A percentile compares a stretch with the other conserved stretches of the same genome.
These are phyloP conservation scores for Latrodectus geometricus DNA, from an alignment of 1,140 invertebrate species.

Conservation along the genomic window DNA sequence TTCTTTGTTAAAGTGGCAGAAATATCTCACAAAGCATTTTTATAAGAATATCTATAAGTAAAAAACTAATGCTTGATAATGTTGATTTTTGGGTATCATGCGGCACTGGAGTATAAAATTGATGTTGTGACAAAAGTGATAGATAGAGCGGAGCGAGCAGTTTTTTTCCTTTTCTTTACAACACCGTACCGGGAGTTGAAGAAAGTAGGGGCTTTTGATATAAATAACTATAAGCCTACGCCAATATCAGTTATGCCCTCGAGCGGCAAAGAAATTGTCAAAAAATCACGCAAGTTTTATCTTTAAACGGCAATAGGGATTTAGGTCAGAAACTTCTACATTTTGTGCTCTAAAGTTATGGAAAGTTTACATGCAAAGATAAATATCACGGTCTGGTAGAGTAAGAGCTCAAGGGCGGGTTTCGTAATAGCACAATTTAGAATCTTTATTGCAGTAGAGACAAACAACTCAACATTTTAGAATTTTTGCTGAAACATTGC, in stretches of 20 bases:
- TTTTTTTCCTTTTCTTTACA: constrained; percentile 22
- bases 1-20: neutral
- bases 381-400: constrained; percentile 21
- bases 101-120: constrained; percentile 50
- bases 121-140: constrained; percentile 61
- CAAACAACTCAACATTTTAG: neutral
- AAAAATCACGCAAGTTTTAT: constrained; percentile 60
- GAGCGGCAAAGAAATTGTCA: constrained; percentile 49
- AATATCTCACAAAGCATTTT: neutral
- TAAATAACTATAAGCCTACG: constrained; percentile 57
- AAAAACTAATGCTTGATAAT: constrained; percentile 45
- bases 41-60: neutral
- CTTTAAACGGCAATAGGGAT: constrained; percentile 55
- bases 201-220: constrained; percentile 18
- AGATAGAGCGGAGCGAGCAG: constrained; percentile 24
- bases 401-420: constrained; percentile 38
- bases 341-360: constrained; percentile 48
- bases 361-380: constrained; percentile 39
- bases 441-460: constrained; percentile 24
- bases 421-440: constrained; percentile 41
- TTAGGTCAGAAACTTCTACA: constrained; percentile 58
- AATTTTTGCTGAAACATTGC: neutral
- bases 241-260: constrained; percentile 57
- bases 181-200: constrained; percentile 20
- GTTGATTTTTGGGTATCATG: constrained; percentile 54